Base-by-base conservation (phyloP, 2,888 invertebrate species). In the Nemotelus pantherinus region DNA sequence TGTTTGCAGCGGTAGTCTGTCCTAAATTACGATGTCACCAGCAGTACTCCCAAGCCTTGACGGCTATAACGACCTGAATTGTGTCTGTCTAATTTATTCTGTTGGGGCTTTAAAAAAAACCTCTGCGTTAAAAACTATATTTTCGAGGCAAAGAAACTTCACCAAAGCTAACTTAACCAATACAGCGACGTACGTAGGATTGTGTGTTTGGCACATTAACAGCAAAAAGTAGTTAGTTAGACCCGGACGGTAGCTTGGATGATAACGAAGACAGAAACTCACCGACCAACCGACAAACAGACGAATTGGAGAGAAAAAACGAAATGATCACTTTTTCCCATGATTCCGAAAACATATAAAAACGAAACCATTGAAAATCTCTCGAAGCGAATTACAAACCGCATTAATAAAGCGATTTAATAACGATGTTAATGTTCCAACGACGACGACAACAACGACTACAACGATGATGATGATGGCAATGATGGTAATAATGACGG, bases 401-500 rank as follows among this genome's bases (percentile, higher is more conserved):
- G 57, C 71, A 71, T 71, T 57, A 71, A 71, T 71, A 71, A 55
- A 57, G 47, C 71, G 55, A 71, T 71, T 71, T 71, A 55, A 71
- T 71, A 71, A 53, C 43, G 65, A 65, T 65, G 65, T 65, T 65
- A n/a, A 65, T 43, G 63, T 7, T 50, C 25, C 25, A 9, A 50
- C 9, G 9, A 63, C 47, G 65, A 65, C 47, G 65, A 2, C 47
- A 47, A 47, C n/a, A 4, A 43, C 47, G 65, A 65, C 47, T 9
- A 47, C 47, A 63, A 63, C 43, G 4, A 25, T 7, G 65, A 65
- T 25, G 43, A 63, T 63, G 63, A 63, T 41, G 43, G 43, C 43
- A 43, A 63, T 63, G 25, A 63, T 63, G 25, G 25, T 25, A 25
- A 25, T 25, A 25, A 25, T 25, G 25, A 25, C 25, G 25, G 25